phyloP scores from a whole-genome alignment of 2,797 vertebrate genomes.

The Cheracebus regulus region DNA sequence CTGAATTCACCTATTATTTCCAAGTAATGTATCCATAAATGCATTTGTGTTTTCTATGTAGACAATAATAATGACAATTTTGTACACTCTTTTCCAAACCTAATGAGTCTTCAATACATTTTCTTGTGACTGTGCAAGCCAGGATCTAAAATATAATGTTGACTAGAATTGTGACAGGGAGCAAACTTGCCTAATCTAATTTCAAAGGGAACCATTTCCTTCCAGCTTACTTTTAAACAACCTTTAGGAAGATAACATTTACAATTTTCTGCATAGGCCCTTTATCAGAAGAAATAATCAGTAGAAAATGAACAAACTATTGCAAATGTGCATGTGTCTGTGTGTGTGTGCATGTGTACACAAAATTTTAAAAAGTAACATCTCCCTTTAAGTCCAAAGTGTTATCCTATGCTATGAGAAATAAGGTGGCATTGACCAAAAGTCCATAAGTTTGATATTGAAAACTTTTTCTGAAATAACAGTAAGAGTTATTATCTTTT shows the following conservation, averaged over 20 bases:
- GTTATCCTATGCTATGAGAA: conserved; percentile 2
- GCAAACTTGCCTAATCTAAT: background rate
- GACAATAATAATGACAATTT: background rate
- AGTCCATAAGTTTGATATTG: background rate
- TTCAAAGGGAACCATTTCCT: background rate
- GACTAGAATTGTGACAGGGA: background rate
- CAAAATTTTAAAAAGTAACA: background rate
- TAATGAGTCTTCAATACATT: background rate
- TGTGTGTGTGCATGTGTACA: too few species aligned
- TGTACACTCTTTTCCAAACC: background rate
- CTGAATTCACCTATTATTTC: background rate
- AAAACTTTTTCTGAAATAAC: background rate
- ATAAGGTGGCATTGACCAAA: background rate
- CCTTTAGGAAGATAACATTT: background rate
- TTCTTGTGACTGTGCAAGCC: background rate
- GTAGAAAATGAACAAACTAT: background rate
- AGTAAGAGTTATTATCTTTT: background rate
- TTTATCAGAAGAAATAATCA: background rate
- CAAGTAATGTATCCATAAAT: background rate
- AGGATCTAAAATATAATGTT: background rate
- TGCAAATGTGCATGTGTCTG: background rate
- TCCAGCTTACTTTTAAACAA: background rate
- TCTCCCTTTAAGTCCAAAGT: background rate
- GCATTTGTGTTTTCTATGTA: background rate
- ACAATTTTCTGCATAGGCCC: background rate